Conservation (phyloP, 2,888 invertebrate genomes). For the Drosophila silvestris region DNA sequence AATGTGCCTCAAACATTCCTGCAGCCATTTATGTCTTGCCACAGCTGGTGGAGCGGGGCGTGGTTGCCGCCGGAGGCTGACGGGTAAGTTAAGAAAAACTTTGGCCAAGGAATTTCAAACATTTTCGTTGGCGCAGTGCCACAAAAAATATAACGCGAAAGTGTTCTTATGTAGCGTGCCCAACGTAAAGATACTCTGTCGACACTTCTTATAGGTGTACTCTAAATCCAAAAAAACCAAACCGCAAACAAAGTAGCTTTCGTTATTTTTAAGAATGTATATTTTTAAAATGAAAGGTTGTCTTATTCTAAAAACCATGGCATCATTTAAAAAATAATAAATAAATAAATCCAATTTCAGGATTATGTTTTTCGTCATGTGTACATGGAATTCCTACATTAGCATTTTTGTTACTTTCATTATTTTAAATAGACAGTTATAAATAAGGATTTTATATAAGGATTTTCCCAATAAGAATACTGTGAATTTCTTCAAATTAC, state of each 20-base stretch:
- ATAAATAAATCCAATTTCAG: background rate
- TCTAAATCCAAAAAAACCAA: background rate
- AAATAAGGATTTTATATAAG: background rate
- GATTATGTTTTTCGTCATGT: accelerated
- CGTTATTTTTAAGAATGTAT: background rate
- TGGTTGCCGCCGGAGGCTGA: background rate
- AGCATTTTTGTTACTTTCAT: background rate
- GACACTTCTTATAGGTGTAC: background rate
- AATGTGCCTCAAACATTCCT: constrained; percentile 65
- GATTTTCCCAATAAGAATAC: background rate
- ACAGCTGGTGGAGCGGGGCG: background rate
- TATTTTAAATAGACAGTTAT: background rate
- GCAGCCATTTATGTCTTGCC: constrained; percentile 68
- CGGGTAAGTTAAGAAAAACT: constrained; percentile 39
- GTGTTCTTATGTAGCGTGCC: background rate
- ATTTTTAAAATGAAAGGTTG: no score
- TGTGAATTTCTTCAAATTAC: background rate
- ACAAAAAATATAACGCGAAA: constrained; percentile 10
- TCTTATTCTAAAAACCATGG: no score
- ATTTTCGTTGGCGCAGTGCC: constrained; percentile 63
- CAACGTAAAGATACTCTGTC: constrained; percentile 1
- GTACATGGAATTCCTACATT: background rate
- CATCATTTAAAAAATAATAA: background rate
- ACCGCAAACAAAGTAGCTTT: background rate
- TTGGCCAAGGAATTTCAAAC: constrained; percentile 67